phyloP scores from a whole-genome alignment of 2,797 vertebrate species.

The Aulostomus chinensis region DNA sequence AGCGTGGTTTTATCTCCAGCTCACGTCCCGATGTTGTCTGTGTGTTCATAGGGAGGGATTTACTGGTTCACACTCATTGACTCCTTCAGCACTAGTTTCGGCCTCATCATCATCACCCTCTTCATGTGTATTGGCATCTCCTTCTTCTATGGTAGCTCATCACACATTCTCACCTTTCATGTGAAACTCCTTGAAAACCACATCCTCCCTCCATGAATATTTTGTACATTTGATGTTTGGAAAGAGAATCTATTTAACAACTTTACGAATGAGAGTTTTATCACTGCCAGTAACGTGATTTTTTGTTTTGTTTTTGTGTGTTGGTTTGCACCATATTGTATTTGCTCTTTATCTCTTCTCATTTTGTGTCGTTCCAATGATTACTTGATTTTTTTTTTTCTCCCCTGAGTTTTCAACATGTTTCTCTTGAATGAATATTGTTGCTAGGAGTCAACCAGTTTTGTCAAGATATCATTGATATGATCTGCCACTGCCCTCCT shows the following conservation, averaged over 20 bases:
- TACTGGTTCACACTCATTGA: slow-evolving; percentile 91
- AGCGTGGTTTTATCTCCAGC: too few relatives aligned
- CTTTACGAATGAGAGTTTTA: too few relatives aligned
- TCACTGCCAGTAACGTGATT: too few relatives aligned
- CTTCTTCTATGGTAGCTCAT: slow-evolving; percentile 83
- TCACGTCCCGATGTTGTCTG: slow-evolving; percentile 19
- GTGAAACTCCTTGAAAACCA: too few relatives aligned
- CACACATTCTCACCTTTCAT: not conserved
- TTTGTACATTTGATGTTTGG: too few relatives aligned
- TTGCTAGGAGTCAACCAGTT: slow-evolving; percentile 84
- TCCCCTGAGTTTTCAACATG: slow-evolving; percentile 1
- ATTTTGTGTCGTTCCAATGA: not conserved
- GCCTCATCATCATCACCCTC: slow-evolving; percentile 88
- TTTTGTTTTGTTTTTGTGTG: not conserved
- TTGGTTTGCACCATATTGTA: not conserved
- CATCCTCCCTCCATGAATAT: too few relatives aligned
- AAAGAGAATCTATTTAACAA: too few relatives aligned
- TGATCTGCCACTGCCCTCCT: slow-evolving; percentile 82
- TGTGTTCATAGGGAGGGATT: slow-evolving; percentile 83
- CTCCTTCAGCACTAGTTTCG: slow-evolving; percentile 88
- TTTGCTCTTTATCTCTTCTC: not conserved
- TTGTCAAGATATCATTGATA: slow-evolving; percentile 84
- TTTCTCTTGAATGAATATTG: slow-evolving; percentile 5
- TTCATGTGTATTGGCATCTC: slow-evolving; percentile 89
- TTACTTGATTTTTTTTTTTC: not conserved